Evolutionary conservation across 1,140 invertebrate species (phyloP), one percentile per base, ranked within the genome.

Genomic region (Brachionus paranguensis): DNA sequence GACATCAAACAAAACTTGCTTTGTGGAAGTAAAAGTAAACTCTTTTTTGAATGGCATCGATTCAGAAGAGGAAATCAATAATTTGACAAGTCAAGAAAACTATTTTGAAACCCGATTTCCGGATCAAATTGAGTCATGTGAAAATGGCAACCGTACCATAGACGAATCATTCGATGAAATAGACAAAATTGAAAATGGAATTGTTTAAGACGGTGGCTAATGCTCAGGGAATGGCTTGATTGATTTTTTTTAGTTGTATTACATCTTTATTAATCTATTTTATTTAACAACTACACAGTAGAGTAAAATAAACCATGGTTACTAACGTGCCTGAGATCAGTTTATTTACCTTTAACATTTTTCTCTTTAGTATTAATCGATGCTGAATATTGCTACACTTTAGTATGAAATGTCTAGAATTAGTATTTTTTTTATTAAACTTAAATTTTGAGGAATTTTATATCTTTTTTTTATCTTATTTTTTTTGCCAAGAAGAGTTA

Each of bases 181-280:
- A 37, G 37, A 43, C 33, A 20, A 12, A n/a, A 72, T 72, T 43
- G 37, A 72, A 20, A 43, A 72, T 72, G 33, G 33, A 37, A 17
- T 20, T 41, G 41, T 72, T 20, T 20, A 72, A 20, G 8, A 3
- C 14, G 7, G n/a, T 20, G 5, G n/a, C 17, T 43, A n/a, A 72
- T 8, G 5, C 33, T 72, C 68, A 72, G 68, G 68, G n/a, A 70
- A 70, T 37, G n/a, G 33, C 65, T 70, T n/a, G 0, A 70, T 70
- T 41, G 41, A 17, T 29, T 41, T 41, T 41, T 72, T 72, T 72
- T 72, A 72, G 68, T 72, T 72, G 68, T 72, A 43, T 72, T 72
- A 72, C 68, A 72, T 72, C 68, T 72, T 72, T 20, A 33, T 5
- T 68, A 33, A 14, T 68, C 33, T 6, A 33, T 68, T 72, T 72